phyloP scores from a whole-genome alignment of 2,797 vertebrate genomes.

The Phylloscopus collybita region DNA sequence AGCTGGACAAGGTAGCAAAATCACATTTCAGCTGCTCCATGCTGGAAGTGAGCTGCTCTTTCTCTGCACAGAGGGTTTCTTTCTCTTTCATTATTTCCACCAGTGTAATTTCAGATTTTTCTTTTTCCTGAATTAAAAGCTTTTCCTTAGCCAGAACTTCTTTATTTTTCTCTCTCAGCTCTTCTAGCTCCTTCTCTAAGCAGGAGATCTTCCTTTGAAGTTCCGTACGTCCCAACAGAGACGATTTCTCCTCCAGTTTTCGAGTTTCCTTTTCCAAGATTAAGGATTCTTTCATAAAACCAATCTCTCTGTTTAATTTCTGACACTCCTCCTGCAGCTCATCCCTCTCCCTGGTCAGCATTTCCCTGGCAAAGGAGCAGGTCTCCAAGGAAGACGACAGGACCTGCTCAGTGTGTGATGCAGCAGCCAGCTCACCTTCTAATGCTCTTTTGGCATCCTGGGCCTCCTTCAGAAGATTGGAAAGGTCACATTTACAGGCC shows the following conservation, averaged over 20 bases:
- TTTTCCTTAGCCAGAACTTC: conserved; percentile 75
- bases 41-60: conserved; percentile 72
- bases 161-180: conserved; percentile 65
- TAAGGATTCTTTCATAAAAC: conserved; percentile 68
- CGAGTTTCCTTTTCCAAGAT: conserved; percentile 74
- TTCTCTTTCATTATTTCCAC: conserved; percentile 74
- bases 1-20: conserved; percentile 69
- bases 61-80: conserved; percentile 67
- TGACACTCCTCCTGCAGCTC: conserved; percentile 76
- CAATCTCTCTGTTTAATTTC: conserved; percentile 73
- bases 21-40: conserved; percentile 75
- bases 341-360: conserved; percentile 73
- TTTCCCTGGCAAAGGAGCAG: conserved; percentile 72
- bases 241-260: conserved; percentile 67
- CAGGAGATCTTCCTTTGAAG: conserved; percentile 59
- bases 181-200: conserved; percentile 75
- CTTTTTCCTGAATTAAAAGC: conserved; percentile 74
- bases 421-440: conserved; percentile 68
- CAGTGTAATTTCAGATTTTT: conserved; percentile 72
- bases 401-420: conserved; percentile 72
- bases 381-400: conserved; percentile 77
- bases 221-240: conserved; percentile 68
- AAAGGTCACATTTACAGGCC: conserved; percentile 77
- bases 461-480: conserved; percentile 76
- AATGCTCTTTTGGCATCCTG: conserved; percentile 67